Base-by-base conservation (phyloP, 2,797 vertebrate species). In the Catostomus latipinnis region DNA sequence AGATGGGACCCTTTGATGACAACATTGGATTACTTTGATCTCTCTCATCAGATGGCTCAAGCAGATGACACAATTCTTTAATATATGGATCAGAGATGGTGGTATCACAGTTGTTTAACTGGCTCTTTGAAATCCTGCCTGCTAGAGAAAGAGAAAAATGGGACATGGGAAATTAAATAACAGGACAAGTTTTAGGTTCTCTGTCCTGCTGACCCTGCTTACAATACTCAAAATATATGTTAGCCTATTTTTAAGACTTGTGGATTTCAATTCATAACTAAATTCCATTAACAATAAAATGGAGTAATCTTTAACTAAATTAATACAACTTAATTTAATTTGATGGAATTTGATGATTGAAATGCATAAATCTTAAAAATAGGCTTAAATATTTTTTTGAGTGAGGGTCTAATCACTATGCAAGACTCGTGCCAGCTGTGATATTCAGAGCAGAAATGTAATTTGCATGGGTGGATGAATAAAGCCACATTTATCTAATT, bases 1-100 rank as follows among this genome's bases (percentile, higher is more conserved):
- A 65, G 69, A 73, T 72, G 77, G 70, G 61, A 73, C 69, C 49
- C 52, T 80, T 43, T 80, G 77, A 66, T 71, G 52, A 53, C 8
- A 62, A 65, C 69, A 56, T 12, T 18, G 54, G 46, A 65, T 65
- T 63, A 11, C 50, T 63, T 65, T 79, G 76, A 71, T 71, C 60
- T 79, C 43, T 34, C 50, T 54, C 68, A 49, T 78, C 76, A 71
- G 58, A 63, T 78, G 76, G 49, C 34, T 71, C 11, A 49, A 70
- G 12, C 66, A 70, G 56, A 70, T 78, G 56, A 62, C 48, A 76
- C 46, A 60, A 7, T 56, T 71, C 60, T 49, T 54, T 62, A 12
- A 71, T 46, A 63, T 78, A 46, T 71, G 60, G 48, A 78, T 62
- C 56, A 62, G 49, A 62, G 22, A 43, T 34, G 6, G 18, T 61